Base-by-base conservation (phyloP, 2,113 vertebrate genomes). In the Toxostoma redivivum region DNA sequence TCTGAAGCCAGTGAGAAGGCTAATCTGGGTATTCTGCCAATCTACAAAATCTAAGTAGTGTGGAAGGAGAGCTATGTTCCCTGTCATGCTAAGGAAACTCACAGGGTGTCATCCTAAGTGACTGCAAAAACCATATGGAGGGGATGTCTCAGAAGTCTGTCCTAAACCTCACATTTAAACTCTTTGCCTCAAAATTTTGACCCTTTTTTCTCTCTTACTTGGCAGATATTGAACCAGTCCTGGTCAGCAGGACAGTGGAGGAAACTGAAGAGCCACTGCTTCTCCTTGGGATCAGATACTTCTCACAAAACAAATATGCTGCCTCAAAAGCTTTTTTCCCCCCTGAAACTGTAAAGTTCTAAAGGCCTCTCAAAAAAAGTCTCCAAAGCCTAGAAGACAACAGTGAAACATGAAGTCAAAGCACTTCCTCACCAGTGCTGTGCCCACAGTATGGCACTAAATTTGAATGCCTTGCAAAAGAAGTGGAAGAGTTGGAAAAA, bases 171-270 rank as follows among this genome's bases (percentile, higher is more conserved):
- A 35, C 28, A 30, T 35, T 65, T 73, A 65, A 79, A 86, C 27
- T 45, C 25, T 30, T 12, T 66, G 14, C 14, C 56, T 83, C 66
- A 77, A 69, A 70, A 20, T 67, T 48, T 51, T 74, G 7, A 74
- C 31, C 13, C 51, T 81, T 54, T 56, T 80, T 5, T 1, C 2
- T 1, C 40, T 7, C 50, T 28, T 31, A 11, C 4, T 21, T 0
- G 1, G 24, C 20, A 80, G 17, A 57, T 22, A 67, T 30, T 15
- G 47, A 65, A 57, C 6, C 15, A 9, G 51, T 44, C 48, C 44
- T 78, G 58, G 6, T 11, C 80, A 54, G 33, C 25, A 92, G 14
- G 7, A 85, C 9, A 61, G 10, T 10, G 6, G 28, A 13, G 42
- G 14, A 83, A 67, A 57, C 10, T 30, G 30, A 95, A 40, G 56